A percentile compares a stretch with the other conserved stretches of the same genome.
Evolutionary conservation across 2,113 vertebrate genomes (phyloP).

Genomic region (Oenanthe oenanthe): DNA sequence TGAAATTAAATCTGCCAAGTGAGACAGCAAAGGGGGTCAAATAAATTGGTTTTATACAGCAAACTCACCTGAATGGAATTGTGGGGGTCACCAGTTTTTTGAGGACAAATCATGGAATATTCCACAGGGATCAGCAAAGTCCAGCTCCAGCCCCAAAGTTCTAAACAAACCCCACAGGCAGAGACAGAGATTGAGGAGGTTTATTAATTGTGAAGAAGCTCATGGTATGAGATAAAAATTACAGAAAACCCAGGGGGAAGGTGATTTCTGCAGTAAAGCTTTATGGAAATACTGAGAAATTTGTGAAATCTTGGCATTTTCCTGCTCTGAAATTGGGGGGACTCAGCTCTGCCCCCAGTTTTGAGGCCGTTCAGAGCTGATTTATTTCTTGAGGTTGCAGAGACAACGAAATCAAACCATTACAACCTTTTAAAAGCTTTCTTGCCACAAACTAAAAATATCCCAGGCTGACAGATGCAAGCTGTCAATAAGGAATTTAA

Average conservation of each 20-base stretch:
- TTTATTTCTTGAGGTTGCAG: conserved; percentile 33
- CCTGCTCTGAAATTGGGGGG: neutral
- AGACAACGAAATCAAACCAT: conserved; percentile 43
- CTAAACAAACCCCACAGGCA: neutral
- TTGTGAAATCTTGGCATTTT: neutral
- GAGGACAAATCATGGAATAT: neutral
- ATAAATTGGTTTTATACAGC: neutral
- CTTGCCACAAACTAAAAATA: conserved; percentile 79
- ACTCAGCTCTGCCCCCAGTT: neutral
- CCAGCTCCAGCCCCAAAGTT: neutral
- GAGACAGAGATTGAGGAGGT: neutral
- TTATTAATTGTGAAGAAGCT: neutral
- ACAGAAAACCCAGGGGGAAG: rapidly evolving
- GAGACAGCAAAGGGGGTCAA: rapidly evolving
- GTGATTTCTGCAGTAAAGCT: neutral
- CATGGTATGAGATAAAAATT: neutral
- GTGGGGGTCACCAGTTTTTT: rapidly evolving
- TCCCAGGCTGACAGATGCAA: conserved; percentile 81
- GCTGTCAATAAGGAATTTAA: conserved; percentile 82
- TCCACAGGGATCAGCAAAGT: neutral
- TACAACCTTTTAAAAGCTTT: conserved; percentile 81
- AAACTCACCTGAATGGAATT: rapidly evolving
- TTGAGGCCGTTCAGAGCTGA: neutral
- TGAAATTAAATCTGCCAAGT: neutral
- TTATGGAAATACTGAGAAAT: neutral